Conservation (phyloP, 2,888 invertebrate species). For the Tetropium fuscum region DNA sequence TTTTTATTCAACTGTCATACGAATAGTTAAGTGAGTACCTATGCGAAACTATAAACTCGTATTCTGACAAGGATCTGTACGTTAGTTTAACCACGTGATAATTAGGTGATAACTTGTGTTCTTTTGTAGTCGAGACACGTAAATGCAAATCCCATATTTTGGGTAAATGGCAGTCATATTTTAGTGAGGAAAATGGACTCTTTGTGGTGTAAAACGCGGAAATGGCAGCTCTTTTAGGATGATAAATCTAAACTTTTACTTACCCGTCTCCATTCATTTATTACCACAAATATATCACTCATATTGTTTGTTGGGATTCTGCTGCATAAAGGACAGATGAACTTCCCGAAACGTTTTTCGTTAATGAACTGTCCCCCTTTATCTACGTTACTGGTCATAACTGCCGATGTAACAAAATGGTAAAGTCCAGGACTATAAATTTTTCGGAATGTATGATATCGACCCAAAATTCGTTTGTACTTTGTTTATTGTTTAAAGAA, state of each 20-base stretch:
- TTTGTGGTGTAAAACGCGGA: conserved; percentile 31
- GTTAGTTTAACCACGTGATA: no score
- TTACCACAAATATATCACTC: conserved; percentile 33
- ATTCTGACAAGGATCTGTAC: no score
- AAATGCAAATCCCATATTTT: conserved; percentile 19
- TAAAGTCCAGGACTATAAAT: no score
- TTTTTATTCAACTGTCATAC: no score
- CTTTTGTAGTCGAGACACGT: no score
- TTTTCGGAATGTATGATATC: no score
- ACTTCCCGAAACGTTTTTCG: conserved; percentile 23
- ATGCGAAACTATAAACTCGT: no score
- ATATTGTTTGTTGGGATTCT: conserved; percentile 23
- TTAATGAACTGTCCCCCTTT: conserved; percentile 18
- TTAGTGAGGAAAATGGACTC: conserved; percentile 32
- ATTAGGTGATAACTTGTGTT: conserved; percentile 12
- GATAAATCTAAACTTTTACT: conserved; percentile 37
- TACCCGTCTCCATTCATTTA: conserved; percentile 29
- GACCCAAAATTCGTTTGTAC: no score
- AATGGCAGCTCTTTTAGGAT: conserved; percentile 31
- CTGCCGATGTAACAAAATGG: no score
- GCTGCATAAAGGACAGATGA: conserved; percentile 7
- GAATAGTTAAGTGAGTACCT: no score
- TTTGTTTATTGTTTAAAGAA: no score
- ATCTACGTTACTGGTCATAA: background rate
- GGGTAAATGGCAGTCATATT: conserved; percentile 21